Evolutionary conservation across 2,888 invertebrate genomes (phyloP), one percentile per base, ranked within the genome.

Genomic region (Petrophora chlorosata): DNA sequence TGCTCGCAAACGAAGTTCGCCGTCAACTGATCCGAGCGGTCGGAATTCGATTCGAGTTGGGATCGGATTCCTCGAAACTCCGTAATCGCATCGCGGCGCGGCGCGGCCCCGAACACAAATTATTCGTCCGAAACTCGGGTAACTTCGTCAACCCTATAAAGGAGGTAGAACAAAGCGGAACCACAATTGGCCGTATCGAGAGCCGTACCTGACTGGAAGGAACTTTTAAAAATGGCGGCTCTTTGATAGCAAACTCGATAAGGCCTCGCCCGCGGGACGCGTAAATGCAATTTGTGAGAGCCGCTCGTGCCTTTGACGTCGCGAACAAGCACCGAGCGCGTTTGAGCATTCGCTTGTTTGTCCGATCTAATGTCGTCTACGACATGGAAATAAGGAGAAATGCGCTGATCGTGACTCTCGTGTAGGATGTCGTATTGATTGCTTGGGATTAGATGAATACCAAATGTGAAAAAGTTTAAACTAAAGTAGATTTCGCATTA

Each of bases 151-250:
- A 83, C 82, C 83, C 82, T 77, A 81, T 84, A 84, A 83, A 83
- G 79, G 81, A 81, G 82, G 79, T 76, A 79, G 87, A 89, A 89
- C 89, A 89, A 88, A 88, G 87, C 79, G 81, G 74, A 68, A 83
- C 89, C 89, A 85, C 89, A 89, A 87, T 88, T 86, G 86, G 82
- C 74, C 74, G 76, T 73, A 67, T 59, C 59, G 53, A 63, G 70
- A 65, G 17, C 38, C 69, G 74, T 85, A 85, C 85, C 85, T 85
- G 83, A 74, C 75, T 81, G 77, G 77, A 78, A 82, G 76, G 79
- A 85, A 86, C 73, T 86, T 87, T 87, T 85, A 85, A 88, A 88
- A 88, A 87, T 85, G 85, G 84, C 84, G 76, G 82, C 82, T 87
- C 87, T 90, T 87, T 87, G 88, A 88, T 73, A 76, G 74, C 50